phyloP scores from a whole-genome alignment of 2,888 invertebrate genomes.

The Mesochorus sp. region DNA sequence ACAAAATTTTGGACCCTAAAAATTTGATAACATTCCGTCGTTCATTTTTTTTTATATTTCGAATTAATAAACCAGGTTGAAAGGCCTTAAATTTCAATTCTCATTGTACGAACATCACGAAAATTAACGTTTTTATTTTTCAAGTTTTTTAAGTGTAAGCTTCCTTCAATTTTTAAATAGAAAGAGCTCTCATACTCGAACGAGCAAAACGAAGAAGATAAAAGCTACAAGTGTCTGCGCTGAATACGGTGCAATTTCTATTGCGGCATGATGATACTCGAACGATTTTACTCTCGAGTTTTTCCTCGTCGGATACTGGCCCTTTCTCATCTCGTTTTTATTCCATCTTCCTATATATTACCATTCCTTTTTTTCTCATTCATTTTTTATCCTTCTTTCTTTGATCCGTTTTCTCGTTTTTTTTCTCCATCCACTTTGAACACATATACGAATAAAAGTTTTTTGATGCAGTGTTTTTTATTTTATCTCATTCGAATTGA shows the following conservation, averaged over 20 bases:
- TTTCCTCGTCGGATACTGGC: neutral
- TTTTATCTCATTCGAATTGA: conserved; percentile 44
- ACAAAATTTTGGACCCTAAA: too few species aligned
- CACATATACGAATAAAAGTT: conserved; percentile 35
- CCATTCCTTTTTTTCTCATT: conserved; percentile 7
- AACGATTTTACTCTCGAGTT: conserved; percentile 24
- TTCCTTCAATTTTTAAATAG: too few species aligned
- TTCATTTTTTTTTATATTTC: too few species aligned
- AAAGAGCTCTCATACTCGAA: too few species aligned
- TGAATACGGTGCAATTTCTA: neutral
- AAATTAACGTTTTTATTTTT: too few species aligned
- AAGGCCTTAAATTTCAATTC: too few species aligned
- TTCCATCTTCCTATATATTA: conserved; percentile 6
- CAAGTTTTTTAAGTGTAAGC: too few species aligned
- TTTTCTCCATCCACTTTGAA: conserved; percentile 2
- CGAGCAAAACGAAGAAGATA: neutral
- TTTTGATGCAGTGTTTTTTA: conserved; percentile 28
- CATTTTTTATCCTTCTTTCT: neutral
- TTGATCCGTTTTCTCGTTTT: neutral
- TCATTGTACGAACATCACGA: too few species aligned
- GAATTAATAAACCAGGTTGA: too few species aligned
- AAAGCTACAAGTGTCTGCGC: conserved; percentile 24
- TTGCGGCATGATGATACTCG: conserved; percentile 8
- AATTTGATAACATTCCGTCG: too few species aligned
- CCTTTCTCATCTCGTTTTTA: neutral